phyloP scores from a whole-genome alignment of 2,888 invertebrate genomes.

The Ochlodes sylvanus region DNA sequence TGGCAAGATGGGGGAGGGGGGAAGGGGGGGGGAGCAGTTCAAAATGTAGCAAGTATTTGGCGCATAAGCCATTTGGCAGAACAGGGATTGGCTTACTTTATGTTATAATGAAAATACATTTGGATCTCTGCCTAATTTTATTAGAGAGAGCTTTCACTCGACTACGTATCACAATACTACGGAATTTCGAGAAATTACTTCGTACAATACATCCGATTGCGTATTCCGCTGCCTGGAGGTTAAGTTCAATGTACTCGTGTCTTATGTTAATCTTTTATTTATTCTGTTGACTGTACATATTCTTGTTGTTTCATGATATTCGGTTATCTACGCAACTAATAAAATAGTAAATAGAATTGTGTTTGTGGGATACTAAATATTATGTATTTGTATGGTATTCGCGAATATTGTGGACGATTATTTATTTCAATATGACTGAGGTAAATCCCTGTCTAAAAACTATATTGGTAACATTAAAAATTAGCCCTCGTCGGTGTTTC shows the following conservation, averaged over 20 bases:
- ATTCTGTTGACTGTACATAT: background rate
- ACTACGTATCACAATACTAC: conserved; percentile 27
- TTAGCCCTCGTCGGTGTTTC: no score
- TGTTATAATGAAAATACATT: conserved; percentile 49
- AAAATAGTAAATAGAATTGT: background rate
- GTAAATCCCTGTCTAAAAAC: no score
- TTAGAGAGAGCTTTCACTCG: conserved; percentile 45
- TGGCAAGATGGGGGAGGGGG: background rate
- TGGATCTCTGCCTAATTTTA: conserved; percentile 53
- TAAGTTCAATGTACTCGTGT: background rate
- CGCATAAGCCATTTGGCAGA: conserved; percentile 47
- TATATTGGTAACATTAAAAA: no score
- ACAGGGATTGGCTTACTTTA: conserved; percentile 47
- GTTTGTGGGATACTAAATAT: background rate
- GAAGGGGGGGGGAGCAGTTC: conserved; percentile 12
- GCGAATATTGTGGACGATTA: no score
- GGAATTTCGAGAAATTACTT: conserved; percentile 17
- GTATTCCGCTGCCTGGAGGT: conserved; percentile 5
- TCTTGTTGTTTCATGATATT: conserved; percentile 1
- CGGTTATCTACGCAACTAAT: background rate
- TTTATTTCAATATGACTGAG: no score
- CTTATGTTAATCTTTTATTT: conserved; percentile 5
- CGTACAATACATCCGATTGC: conserved; percentile 4
- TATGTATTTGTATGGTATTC: no score
- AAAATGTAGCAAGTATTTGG: conserved; percentile 20